Evolutionary conservation across 2,113 vertebrate genomes (phyloP).

Genomic region (Trichechus manatus): DNA sequence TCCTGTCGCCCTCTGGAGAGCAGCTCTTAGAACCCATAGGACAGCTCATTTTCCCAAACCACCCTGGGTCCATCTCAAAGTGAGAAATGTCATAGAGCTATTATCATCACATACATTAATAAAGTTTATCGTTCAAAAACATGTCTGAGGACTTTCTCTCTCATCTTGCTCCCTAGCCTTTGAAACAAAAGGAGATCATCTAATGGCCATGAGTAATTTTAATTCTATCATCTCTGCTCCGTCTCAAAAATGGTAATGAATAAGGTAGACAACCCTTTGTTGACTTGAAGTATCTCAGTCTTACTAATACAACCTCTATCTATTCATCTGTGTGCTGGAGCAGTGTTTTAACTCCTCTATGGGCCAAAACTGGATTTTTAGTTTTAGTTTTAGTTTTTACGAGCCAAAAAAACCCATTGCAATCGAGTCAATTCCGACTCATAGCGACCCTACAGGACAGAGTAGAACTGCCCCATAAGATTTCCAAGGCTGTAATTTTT

Average conservation of each 20-base stretch:
- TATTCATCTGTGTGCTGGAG: neutral
- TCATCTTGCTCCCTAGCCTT: neutral
- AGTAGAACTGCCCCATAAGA: neutral
- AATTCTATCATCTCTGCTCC: slow-evolving; percentile 45
- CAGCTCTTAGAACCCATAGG: neutral
- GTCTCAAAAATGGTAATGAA: slow-evolving; percentile 27
- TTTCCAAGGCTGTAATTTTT: neutral
- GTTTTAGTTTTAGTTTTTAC: too few relatives aligned
- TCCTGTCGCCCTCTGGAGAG: neutral
- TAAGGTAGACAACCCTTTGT: neutral
- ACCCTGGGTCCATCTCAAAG: neutral
- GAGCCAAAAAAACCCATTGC: too few relatives aligned
- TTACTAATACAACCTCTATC: neutral
- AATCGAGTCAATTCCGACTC: neutral
- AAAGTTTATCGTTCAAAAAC: neutral
- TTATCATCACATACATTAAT: neutral
- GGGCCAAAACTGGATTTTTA: neutral
- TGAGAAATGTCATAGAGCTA: neutral
- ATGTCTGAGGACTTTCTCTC: slow-evolving; percentile 2
- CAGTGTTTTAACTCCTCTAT: neutral
- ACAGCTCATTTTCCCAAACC: neutral
- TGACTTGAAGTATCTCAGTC: slow-evolving; percentile 33
- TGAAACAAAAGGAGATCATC: slow-evolving; percentile 36
- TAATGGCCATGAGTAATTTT: slow-evolving; percentile 29
- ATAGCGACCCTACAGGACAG: neutral